Evolutionary conservation across 37 sponge, comb jelly and placozoan species (phyloP).

Genomic region (Agelas oroides): DNA sequence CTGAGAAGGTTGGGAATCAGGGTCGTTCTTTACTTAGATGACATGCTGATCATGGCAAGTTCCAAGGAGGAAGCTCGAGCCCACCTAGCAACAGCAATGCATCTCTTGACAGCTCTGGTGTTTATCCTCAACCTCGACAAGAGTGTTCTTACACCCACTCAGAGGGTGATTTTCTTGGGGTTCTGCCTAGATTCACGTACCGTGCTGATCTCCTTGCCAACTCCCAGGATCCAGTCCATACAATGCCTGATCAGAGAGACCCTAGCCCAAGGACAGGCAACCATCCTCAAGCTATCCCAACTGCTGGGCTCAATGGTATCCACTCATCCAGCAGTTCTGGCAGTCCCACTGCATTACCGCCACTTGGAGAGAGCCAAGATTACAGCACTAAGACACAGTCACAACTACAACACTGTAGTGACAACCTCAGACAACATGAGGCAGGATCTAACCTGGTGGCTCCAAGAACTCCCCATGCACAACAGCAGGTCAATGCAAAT

Average conservation of each 20-base stretch:
- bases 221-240: neutral
- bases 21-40: too few relatives aligned
- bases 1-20: too few relatives aligned
- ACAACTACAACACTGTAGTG: too few relatives aligned
- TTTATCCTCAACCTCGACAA: constrained; percentile 32
- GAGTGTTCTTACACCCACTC: neutral
- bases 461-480: too few relatives aligned
- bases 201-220: constrained; percentile 22
- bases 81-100: neutral
- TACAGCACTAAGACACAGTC: too few relatives aligned
- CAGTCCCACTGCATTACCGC: constrained; percentile 6
- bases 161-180: constrained; percentile 37
- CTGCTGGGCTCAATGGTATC: constrained; percentile 22
- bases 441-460: too few relatives aligned
- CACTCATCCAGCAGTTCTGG: constrained; percentile 9
- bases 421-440: too few relatives aligned
- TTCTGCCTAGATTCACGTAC: constrained; percentile 11
- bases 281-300: constrained; percentile 16
- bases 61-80: too few relatives aligned
- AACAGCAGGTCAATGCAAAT: constrained; percentile 22
- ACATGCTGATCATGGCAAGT: too few relatives aligned
- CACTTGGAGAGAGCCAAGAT: too few relatives aligned
- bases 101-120: constrained; percentile 5
- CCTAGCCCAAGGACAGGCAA: neutral
- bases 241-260: neutral